Base-by-base conservation (phyloP, 2,888 invertebrate species). In the Penaeus monodon region DNA sequence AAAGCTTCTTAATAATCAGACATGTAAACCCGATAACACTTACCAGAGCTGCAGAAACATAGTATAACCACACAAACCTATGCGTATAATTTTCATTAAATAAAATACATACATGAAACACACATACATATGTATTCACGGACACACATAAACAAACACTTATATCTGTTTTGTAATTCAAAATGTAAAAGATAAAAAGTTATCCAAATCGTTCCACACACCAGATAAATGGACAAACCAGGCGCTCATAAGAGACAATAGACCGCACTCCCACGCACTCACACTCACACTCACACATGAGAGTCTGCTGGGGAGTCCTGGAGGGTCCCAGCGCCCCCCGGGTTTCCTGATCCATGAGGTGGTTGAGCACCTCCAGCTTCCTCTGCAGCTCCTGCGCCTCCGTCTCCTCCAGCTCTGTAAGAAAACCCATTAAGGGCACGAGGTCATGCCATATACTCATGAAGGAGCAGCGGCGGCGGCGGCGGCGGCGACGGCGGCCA, bases 311-410 rank as follows among this genome's bases (percentile, higher is more conserved):
- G 65, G 89, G 86, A 82, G 81, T 82, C 70, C 86, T 86, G 64
- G 84, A 81, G 84, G 84, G 33, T 66, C 84, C 84, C 38, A 84
- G 74, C 38, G 79, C 76, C 29, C 82, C 80, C 33, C 79, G 66
- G 27, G 80, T 66, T 94, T 97, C 97, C 92, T 97, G 96, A 93
- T 97, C 97, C 94, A 97, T 95, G 91, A 97, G 96, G 91, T 95
- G 96, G 94, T 98, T 98, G 92, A 98, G 94, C 93, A 96, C 94
- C 93, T 97, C 97, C 92, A 98, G 93, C 93, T 98, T 98, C 92
- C 96, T 94, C 93, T 97, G 97, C 91, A 98, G 94, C 92, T 97
- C 97, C 89, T 95, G 95, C 78, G 96, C 96, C 92, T 96, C 96
- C 91, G 96, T 96, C 92, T 97, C 96, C 93, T 97, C 96, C 90